Percentiles rank a stretch among this genome's conserved stretches.
These are phyloP conservation scores for Apogon hyalosoma DNA, from an alignment of 2,797 vertebrate species.

Conservation along the genomic window DNA sequence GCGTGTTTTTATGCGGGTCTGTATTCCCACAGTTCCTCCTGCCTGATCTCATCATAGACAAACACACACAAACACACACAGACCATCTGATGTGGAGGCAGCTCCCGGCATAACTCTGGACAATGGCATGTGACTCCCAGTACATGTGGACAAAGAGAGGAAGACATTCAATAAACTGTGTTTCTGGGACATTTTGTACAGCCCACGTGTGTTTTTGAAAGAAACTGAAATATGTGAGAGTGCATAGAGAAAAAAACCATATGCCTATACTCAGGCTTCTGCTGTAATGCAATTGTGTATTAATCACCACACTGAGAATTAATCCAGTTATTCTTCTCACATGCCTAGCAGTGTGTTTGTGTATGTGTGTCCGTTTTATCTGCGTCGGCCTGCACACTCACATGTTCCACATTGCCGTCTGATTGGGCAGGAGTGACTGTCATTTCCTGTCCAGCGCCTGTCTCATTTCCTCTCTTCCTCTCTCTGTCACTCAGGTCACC, in stretches of 20 bases:
- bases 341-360: background rate
- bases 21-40: constrained; percentile 52
- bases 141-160: constrained; percentile 81
- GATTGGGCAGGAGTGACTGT: constrained; percentile 67
- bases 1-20: constrained; percentile 24
- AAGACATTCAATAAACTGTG: constrained; percentile 75
- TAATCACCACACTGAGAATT: background rate
- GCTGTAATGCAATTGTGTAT: background rate
- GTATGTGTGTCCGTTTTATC: constrained; percentile 7
- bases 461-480: constrained; percentile 74
- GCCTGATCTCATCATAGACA: constrained; percentile 45
- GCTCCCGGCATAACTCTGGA: constrained; percentile 68
- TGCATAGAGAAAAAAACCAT: background rate
- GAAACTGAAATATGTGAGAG: background rate
- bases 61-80: constrained; percentile 17
- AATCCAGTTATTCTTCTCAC: constrained; percentile 1
- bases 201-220: background rate
- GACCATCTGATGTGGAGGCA: constrained; percentile 63
- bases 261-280: too few species aligned
- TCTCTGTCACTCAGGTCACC: constrained; percentile 62
- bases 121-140: constrained; percentile 76
- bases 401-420: constrained; percentile 56
- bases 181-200: constrained; percentile 70
- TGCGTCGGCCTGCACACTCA: constrained; percentile 36
- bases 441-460: constrained; percentile 73